Percentiles rank a stretch among this genome's conserved stretches.
phyloP scores from a whole-genome alignment of 2,797 vertebrate species.

The Pantherophis alleghaniensis region DNA sequence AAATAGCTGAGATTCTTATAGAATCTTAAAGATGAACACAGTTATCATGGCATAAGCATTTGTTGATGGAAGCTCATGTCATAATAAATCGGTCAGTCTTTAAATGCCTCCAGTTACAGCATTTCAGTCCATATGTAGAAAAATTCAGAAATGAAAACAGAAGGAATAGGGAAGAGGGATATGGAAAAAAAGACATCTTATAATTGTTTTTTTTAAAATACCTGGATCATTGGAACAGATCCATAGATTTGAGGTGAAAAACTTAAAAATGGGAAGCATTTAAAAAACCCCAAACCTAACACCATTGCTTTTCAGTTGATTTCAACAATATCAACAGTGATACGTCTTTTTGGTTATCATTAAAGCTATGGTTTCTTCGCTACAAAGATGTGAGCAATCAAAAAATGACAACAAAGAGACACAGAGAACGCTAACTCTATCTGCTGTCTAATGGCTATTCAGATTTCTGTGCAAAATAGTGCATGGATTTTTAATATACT shows the following conservation, averaged over 20 bases:
- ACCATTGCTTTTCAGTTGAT: neutral
- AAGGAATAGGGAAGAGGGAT: neutral
- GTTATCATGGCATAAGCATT: neutral
- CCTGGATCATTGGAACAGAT: neutral
- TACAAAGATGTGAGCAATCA: neutral
- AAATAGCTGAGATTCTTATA: neutral
- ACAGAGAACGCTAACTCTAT: neutral
- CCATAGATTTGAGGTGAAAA: neutral
- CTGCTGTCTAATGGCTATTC: neutral
- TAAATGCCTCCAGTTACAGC: neutral
- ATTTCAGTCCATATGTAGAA: neutral
- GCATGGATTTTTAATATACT: neutral
- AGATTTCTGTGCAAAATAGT: neutral
- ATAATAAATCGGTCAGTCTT: neutral
- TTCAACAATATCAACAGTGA: neutral
- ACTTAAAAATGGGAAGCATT: neutral
- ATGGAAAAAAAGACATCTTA: neutral
- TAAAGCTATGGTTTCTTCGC: neutral
- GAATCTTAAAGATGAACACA: neutral
- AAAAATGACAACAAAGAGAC: neutral
- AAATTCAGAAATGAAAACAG: neutral
- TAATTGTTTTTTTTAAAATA: neutral
- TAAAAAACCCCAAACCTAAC: neutral
- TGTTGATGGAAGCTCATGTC: neutral
- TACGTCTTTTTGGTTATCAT: neutral